A percentile compares a stretch with the other conserved stretches of the same genome.
These are phyloP conservation scores for Lissonota sp. DNA, from an alignment of 2,888 invertebrate genomes.

Conservation along the genomic window DNA sequence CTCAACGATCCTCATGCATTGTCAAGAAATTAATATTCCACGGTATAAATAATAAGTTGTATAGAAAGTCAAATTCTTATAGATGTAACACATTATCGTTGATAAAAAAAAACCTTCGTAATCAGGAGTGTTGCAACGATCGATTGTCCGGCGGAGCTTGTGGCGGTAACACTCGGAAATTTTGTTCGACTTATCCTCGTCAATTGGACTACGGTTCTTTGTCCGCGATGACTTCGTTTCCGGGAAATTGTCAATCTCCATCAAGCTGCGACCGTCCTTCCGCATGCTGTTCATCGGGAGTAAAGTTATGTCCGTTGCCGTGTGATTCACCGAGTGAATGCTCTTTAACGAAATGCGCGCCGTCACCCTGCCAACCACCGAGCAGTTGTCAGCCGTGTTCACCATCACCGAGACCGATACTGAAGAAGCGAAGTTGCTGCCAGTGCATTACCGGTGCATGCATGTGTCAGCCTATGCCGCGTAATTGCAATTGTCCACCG, in stretches of 20 bases:
- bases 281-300: slow-evolving; percentile 15
- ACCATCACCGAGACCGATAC: slow-evolving; percentile 63
- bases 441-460: slow-evolving; percentile 67
- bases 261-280: slow-evolving; percentile 21
- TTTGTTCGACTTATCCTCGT: slow-evolving; percentile 1
- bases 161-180: slow-evolving; percentile 35
- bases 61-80: not conserved
- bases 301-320: not conserved
- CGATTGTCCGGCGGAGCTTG: slow-evolving; percentile 69
- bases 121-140: slow-evolving; percentile 60
- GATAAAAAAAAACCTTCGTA: not conserved
- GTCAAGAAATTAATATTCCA: not conserved
- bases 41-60: not conserved
- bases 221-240: slow-evolving; percentile 22
- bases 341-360: not conserved
- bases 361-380: slow-evolving; percentile 45
- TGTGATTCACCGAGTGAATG: slow-evolving; percentile 30
- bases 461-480: slow-evolving; percentile 73
- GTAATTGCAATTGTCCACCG: slow-evolving; percentile 75
- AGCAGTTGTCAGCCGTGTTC: slow-evolving; percentile 65
- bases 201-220: slow-evolving; percentile 17
- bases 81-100: not conserved
- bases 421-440: slow-evolving; percentile 70
- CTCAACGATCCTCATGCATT: too few species aligned
- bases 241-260: slow-evolving; percentile 59